Evolutionary conservation across 2,888 invertebrate genomes (phyloP).

Genomic region (Spilarctia lutea): DNA sequence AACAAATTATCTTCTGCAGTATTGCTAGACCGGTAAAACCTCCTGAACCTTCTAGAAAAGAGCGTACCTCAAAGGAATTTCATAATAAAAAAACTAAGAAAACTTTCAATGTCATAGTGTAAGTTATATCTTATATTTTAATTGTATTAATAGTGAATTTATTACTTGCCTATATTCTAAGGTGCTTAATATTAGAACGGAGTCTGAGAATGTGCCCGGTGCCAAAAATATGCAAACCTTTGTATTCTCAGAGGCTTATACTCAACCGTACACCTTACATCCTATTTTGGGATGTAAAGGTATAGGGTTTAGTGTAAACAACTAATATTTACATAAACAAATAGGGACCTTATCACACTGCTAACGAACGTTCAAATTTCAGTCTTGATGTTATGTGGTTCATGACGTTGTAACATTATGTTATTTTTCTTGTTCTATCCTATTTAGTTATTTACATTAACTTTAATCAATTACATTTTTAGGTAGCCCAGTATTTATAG

Average conservation of each 20-base stretch:
- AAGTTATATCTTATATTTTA: too few relatives aligned
- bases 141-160: neutral
- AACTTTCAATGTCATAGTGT: too few relatives aligned
- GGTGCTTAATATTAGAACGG: neutral
- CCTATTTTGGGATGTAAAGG: neutral
- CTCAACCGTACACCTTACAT: neutral
- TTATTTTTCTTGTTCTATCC: too few relatives aligned
- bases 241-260: neutral
- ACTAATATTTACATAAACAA: neutral
- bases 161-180: neutral
- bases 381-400: too few relatives aligned
- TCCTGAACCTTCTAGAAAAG: too few relatives aligned
- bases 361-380: too few relatives aligned
- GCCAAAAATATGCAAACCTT: neutral
- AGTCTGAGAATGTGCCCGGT: neutral
- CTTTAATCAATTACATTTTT: neutral
- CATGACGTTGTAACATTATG: too few relatives aligned
- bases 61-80: too few relatives aligned
- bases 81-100: too few relatives aligned
- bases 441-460: too few relatives aligned
- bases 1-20: too few relatives aligned
- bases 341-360: neutral
- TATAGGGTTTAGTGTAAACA: neutral
- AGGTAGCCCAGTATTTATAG: neutral
- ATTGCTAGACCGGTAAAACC: too few relatives aligned